A percentile compares a stretch with the other conserved stretches of the same genome.
These are phyloP conservation scores for Arothron firmamentum DNA, from an alignment of 2,113 vertebrate genomes.

Conservation along the genomic window DNA sequence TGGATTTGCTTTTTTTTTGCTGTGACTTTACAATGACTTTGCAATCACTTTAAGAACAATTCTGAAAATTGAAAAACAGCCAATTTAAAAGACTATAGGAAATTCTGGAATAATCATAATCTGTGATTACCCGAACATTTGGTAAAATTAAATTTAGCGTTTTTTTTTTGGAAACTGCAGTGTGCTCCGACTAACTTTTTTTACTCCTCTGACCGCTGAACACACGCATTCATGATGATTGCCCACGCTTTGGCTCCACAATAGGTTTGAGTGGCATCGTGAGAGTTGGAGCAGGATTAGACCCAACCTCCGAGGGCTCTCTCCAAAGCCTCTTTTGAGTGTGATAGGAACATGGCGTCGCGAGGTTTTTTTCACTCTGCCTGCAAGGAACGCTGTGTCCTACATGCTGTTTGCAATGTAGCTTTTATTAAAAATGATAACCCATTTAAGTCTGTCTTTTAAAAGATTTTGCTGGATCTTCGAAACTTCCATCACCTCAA, in stretches of 20 bases:
- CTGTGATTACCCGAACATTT: too few species aligned
- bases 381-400: slow-evolving; percentile 23
- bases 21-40: too few species aligned
- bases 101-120: too few species aligned
- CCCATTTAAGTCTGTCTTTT: too few species aligned
- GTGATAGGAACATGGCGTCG: slow-evolving; percentile 43
- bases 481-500: background rate
- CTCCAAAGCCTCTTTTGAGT: slow-evolving; percentile 47
- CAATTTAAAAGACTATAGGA: too few species aligned
- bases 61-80: too few species aligned
- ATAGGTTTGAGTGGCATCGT: slow-evolving; percentile 41
- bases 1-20: too few species aligned
- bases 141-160: too few species aligned
- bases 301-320: slow-evolving; percentile 45
- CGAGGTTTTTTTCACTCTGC: slow-evolving; percentile 32
- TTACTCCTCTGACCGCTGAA: background rate
- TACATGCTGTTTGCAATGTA: slow-evolving; percentile 20
- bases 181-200: too few species aligned
- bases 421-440: too few species aligned
- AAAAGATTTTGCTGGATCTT: background rate
- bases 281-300: slow-evolving; percentile 55
- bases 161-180: too few species aligned
- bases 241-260: slow-evolving; percentile 45
- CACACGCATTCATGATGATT: slow-evolving; percentile 24
- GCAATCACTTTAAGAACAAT: too few species aligned